These are phyloP conservation scores for Anguilla rostrata DNA, from an alignment of 2,113 vertebrate genomes.

Conservation along the genomic window DNA sequence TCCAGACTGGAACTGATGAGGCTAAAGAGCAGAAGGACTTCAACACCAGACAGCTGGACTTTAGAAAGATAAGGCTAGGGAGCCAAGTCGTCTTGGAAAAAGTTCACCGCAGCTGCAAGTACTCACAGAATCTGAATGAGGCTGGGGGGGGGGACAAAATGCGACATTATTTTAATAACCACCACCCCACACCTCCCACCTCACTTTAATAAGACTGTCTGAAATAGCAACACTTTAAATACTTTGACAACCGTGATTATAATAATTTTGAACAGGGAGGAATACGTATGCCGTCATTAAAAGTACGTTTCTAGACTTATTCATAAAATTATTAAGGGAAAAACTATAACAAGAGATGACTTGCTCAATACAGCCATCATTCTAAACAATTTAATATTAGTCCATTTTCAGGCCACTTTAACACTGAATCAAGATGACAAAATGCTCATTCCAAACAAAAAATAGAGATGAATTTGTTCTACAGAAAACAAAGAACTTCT, in stretches of 20 bases:
- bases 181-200: background rate
- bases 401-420: background rate
- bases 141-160: background rate
- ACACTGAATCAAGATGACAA: background rate
- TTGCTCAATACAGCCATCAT: background rate
- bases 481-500: background rate
- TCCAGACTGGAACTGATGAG: background rate
- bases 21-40: background rate
- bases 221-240: background rate
- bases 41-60: background rate
- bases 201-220: background rate
- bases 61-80: background rate
- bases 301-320: background rate
- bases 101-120: background rate
- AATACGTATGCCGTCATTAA: background rate
- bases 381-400: background rate
- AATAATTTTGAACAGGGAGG: background rate
- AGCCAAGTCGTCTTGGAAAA: background rate
- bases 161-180: background rate
- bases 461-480: background rate
- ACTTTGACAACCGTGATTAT: background rate
- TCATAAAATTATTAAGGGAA: background rate
- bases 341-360: background rate
- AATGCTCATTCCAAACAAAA: background rate
- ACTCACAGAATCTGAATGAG: background rate